Evolutionary conservation across 2,888 invertebrate species (phyloP), one percentile per base, ranked within the genome.

Genomic region (Tetrapedia diversipes): DNA sequence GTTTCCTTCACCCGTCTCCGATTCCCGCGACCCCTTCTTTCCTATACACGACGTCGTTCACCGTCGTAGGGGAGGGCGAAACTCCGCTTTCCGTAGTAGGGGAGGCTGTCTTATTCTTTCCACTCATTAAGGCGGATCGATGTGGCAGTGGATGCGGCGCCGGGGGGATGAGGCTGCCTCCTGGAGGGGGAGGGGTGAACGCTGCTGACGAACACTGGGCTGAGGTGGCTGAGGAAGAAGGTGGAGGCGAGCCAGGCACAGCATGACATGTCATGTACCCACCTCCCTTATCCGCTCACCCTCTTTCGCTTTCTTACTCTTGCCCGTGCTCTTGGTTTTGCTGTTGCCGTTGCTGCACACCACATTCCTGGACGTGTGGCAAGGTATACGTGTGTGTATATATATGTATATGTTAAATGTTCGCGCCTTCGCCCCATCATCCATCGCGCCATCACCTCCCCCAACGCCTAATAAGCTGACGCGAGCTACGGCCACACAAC

Each of bases 51-150:
- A 77, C 85, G 85, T 76, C 82, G 82, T 71, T 79, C 82, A 71
- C 61, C 82, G 81, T 81, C 78, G 80, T 76, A 85, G 85, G 83
- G 76, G 86, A 86, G 83, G 86, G 81, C 71, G 86, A 86, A 80
- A 84, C 84, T 82, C 84, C 78, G 85, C 68, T 82, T 70, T 83
- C n/a, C 79, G 83, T 76, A 83, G 85, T 79, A 85, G 87, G 86
- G 86, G 86, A 85, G 86, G 89, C 90, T 90, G 90, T 91, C 91
- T 91, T 91, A 91, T 91, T 91, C 91, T 91, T 91, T 91, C 90
- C 91, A 91, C 91, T 91, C 91, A 91, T 91, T 91, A 91, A 91
- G 90, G 91, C 89, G 91, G 91, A 91, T 91, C 91, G 91, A 91
- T 91, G 91, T 89, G 89, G 87, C 90, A 86, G 90, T 88, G 86